phyloP scores from a whole-genome alignment of 1,140 invertebrate species.

The Lepidurus packardi region DNA sequence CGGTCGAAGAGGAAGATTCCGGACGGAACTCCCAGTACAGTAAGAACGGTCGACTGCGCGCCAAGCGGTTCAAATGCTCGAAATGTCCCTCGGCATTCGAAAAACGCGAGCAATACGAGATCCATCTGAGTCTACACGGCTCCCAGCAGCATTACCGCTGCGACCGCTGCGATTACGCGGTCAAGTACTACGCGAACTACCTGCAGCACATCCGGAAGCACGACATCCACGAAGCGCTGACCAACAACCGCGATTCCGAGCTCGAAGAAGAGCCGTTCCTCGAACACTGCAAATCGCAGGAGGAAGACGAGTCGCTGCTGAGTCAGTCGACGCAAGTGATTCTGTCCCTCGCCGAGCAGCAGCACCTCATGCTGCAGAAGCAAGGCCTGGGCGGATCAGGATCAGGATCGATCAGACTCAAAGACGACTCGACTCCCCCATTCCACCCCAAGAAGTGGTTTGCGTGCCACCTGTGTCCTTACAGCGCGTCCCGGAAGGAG shows the following conservation, averaged over 20 bases:
- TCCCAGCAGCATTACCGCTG: slow-evolving; percentile 76
- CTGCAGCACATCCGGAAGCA: slow-evolving; percentile 73
- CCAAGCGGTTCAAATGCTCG: slow-evolving; percentile 72
- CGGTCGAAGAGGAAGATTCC: background rate
- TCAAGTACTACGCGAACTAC: slow-evolving; percentile 76
- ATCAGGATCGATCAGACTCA: slow-evolving; percentile 37
- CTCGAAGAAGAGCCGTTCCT: slow-evolving; percentile 22
- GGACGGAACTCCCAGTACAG: slow-evolving; percentile 39
- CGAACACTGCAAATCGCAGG: slow-evolving; percentile 28
- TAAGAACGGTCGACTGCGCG: slow-evolving; percentile 65
- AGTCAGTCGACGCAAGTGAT: slow-evolving; percentile 44
- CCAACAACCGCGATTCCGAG: slow-evolving; percentile 33
- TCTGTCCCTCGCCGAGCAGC: slow-evolving; percentile 42
- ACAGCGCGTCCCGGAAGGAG: slow-evolving; percentile 63
- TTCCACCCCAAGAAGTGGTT: slow-evolving; percentile 44
- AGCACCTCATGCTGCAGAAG: slow-evolving; percentile 44
- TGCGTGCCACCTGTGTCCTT: slow-evolving; percentile 70
- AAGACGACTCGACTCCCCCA: slow-evolving; percentile 37
- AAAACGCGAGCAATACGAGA: slow-evolving; percentile 75
- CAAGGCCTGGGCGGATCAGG: slow-evolving; percentile 35
- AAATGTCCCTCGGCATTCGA: slow-evolving; percentile 85
- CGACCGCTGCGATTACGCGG: slow-evolving; percentile 79
- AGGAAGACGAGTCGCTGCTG: slow-evolving; percentile 41
- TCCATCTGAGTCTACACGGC: slow-evolving; percentile 75
- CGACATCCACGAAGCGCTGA: slow-evolving; percentile 53